These are phyloP conservation scores for Lasioglossum villosulum DNA, from an alignment of 2,888 invertebrate species.

Conservation along the genomic window DNA sequence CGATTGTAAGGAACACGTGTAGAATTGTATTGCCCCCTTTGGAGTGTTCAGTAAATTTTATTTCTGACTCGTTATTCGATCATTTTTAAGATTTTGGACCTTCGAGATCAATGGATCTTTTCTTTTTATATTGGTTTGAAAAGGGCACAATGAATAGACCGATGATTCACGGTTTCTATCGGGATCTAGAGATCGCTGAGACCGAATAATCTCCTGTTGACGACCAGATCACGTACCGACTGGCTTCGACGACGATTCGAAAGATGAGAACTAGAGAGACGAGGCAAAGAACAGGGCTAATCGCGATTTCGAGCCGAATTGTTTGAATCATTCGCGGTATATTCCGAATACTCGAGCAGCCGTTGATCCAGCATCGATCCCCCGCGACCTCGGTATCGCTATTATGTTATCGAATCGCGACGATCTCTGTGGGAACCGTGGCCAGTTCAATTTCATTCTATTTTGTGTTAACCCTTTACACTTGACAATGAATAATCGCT, in stretches of 20 bases:
- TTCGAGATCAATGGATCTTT: too few relatives aligned
- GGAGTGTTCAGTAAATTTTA: not conserved
- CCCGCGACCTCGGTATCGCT: not conserved
- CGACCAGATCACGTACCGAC: conserved; percentile 45
- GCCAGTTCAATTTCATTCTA: not conserved
- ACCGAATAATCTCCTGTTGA: conserved; percentile 36
- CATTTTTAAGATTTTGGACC: not conserved
- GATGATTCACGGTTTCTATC: conserved; percentile 39
- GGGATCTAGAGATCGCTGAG: conserved; percentile 34
- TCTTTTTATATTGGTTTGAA: not conserved
- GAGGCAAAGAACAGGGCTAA: conserved; percentile 10
- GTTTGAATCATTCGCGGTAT: conserved; percentile 15
- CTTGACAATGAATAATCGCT: not conserved
- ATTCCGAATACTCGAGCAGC: conserved; percentile 40
- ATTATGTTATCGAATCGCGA: not conserved
- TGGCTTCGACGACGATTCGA: conserved; percentile 36
- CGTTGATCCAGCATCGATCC: conserved; percentile 21
- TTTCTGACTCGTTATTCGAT: not conserved
- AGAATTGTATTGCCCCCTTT: too few relatives aligned
- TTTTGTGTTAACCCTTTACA: not conserved
- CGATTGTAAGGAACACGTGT: too few relatives aligned
- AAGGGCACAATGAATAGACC: conserved; percentile 1
- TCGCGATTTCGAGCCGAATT: conserved; percentile 9
- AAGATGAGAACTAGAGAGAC: conserved; percentile 40
- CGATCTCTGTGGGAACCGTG: conserved; percentile 7